A percentile compares a stretch with the other conserved stretches of the same genome.
These are phyloP conservation scores for Periophthalmodon schlosseri DNA, from an alignment of 2,113 vertebrate species.

Conservation along the genomic window DNA sequence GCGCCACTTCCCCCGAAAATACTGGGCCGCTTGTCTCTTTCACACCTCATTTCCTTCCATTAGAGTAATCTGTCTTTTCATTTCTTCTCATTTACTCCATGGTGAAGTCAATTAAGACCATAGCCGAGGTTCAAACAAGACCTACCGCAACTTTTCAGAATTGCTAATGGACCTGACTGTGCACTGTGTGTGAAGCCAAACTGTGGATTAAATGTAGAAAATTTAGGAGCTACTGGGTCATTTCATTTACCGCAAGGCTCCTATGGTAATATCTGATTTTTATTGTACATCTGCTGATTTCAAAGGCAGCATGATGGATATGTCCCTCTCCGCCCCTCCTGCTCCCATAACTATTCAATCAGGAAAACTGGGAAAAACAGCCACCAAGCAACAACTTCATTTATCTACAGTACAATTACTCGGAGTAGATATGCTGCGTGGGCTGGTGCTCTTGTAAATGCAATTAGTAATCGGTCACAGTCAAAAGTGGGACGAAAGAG, in stretches of 20 bases:
- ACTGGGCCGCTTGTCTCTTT: slow-evolving; percentile 61
- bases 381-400: slow-evolving; percentile 30
- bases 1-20: slow-evolving; percentile 49
- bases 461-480: slow-evolving; percentile 32
- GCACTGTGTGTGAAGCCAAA: slow-evolving; percentile 4
- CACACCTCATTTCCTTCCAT: slow-evolving; percentile 75
- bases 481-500: slow-evolving; percentile 12
- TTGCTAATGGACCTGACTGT: slow-evolving; percentile 24
- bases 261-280: background rate
- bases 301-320: slow-evolving; percentile 56
- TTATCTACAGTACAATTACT: slow-evolving; percentile 27
- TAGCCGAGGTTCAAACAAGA: slow-evolving; percentile 60
- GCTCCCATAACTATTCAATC: slow-evolving; percentile 50
- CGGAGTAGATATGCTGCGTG: slow-evolving; percentile 24
- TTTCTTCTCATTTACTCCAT: slow-evolving; percentile 74
- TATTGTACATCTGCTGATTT: slow-evolving; percentile 25
- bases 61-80: slow-evolving; percentile 74
- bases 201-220: background rate
- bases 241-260: background rate
- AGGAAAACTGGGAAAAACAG: slow-evolving; percentile 8
- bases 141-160: slow-evolving; percentile 46
- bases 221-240: slow-evolving; percentile 9
- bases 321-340: slow-evolving; percentile 19
- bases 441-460: slow-evolving; percentile 26
- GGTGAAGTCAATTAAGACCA: slow-evolving; percentile 68